A percentile compares a stretch with the other conserved stretches of the same genome.
Evolutionary conservation across 2,113 vertebrate genomes (phyloP).

Genomic region (Cygnus atratus): DNA sequence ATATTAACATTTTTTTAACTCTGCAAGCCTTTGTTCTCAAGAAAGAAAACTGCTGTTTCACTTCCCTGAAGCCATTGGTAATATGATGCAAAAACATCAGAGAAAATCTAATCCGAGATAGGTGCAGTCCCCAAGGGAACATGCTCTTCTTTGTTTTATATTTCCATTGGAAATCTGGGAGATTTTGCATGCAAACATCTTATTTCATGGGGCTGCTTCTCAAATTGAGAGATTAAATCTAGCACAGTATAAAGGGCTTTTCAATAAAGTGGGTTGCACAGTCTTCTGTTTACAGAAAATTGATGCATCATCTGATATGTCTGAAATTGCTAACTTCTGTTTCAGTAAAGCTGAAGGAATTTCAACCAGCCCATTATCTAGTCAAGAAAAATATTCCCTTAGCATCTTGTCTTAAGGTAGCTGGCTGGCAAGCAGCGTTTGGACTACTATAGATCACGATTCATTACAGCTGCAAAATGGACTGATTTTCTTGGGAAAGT

Average conservation of each 20-base stretch:
- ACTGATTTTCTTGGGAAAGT: conserved; percentile 65
- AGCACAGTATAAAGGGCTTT: conserved; percentile 76
- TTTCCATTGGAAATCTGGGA: conserved; percentile 82
- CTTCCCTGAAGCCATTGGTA: conserved; percentile 84
- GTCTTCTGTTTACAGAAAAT: conserved; percentile 82
- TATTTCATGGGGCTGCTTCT: conserved; percentile 85
- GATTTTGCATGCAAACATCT: conserved; percentile 85
- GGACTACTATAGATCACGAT: conserved; percentile 63
- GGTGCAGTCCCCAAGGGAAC: conserved; percentile 80
- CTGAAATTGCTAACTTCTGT: conserved; percentile 80
- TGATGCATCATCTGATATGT: conserved; percentile 81
- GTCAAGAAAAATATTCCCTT: conserved; percentile 75
- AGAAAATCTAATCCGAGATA: conserved; percentile 81
- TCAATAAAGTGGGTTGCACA: conserved; percentile 80
- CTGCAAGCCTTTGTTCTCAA: conserved; percentile 79
- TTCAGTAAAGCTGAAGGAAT: conserved; percentile 77
- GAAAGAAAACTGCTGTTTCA: conserved; percentile 77
- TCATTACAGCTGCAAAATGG: conserved; percentile 67
- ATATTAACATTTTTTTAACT: conserved; percentile 65
- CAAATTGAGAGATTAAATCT: conserved; percentile 88
- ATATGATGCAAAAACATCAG: conserved; percentile 84
- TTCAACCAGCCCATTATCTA: conserved; percentile 79
- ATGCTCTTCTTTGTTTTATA: conserved; percentile 81
- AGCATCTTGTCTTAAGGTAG: conserved; percentile 75
- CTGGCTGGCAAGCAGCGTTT: conserved; percentile 70